phyloP scores from a whole-genome alignment of 2,113 vertebrate species.

The Myrmophylax atrothorax region DNA sequence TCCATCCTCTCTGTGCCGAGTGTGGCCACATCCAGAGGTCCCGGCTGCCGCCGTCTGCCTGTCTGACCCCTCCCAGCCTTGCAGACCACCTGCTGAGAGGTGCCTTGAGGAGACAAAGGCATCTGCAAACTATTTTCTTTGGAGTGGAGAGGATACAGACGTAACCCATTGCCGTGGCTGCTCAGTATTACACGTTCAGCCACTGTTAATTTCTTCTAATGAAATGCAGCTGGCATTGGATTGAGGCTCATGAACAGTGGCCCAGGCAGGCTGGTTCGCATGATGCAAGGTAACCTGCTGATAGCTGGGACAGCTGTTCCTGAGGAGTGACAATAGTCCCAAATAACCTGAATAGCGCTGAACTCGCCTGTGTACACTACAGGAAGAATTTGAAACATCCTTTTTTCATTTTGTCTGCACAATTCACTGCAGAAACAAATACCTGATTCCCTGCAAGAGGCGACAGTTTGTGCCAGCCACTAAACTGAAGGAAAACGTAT shows the following conservation, averaged over 20 bases:
- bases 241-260: neutral
- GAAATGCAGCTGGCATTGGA: neutral
- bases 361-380: neutral
- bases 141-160: neutral
- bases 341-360: neutral
- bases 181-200: neutral
- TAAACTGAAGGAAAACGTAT: neutral
- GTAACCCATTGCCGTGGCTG: neutral
- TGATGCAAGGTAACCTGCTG: neutral
- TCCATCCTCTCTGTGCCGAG: no score
- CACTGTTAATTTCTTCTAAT: neutral
- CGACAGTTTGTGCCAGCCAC: neutral
- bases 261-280: neutral
- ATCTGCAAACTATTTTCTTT: neutral
- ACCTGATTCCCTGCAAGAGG: neutral
- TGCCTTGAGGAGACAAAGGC: neutral
- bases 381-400: neutral
- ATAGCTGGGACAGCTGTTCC: neutral
- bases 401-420: neutral
- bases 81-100: neutral
- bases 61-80: neutral
- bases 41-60: neutral
- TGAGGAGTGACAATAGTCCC: neutral
- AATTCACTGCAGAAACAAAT: neutral
- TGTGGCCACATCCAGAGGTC: rapidly evolving